phyloP scores from a whole-genome alignment of 2,888 invertebrate genomes.

The Acrobasis suavella region DNA sequence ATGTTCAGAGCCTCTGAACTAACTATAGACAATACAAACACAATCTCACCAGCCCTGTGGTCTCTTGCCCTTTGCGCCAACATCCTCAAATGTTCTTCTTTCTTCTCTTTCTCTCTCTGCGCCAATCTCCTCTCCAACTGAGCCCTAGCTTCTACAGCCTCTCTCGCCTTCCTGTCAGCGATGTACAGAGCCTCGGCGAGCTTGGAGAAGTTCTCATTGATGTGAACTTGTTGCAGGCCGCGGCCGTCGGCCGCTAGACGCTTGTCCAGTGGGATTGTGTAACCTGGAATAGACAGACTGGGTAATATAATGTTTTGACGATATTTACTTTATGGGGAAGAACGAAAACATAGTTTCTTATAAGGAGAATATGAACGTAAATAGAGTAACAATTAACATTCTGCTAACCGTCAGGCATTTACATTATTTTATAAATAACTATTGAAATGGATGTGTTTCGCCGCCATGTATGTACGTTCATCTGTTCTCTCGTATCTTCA shows the following conservation, averaged over 20 bases:
- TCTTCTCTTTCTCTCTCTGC: slow-evolving; percentile 98
- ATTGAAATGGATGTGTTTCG: no score
- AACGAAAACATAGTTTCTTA: no score
- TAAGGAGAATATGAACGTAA: no score
- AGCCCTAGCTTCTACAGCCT: slow-evolving; percentile 98
- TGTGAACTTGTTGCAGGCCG: slow-evolving; percentile 97
- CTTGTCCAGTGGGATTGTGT: slow-evolving; percentile 99
- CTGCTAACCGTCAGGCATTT: no score
- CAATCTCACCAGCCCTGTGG: slow-evolving; percentile 92
- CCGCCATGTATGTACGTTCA: no score
- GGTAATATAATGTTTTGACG: neutral
- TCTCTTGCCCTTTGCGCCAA: slow-evolving; percentile 98
- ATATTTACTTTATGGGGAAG: no score
- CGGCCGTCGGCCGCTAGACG: slow-evolving; percentile 98
- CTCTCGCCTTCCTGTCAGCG: slow-evolving; percentile 97
- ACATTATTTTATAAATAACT: no score
- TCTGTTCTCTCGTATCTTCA: no score
- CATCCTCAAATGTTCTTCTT: slow-evolving; percentile 95
- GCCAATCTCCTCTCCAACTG: slow-evolving; percentile 98
- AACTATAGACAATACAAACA: slow-evolving; percentile 34
- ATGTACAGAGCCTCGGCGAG: slow-evolving; percentile 98
- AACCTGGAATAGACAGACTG: slow-evolving; percentile 79
- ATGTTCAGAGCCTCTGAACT: slow-evolving; percentile 96
- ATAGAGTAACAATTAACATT: no score
- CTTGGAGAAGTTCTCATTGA: slow-evolving; percentile 99